These are phyloP conservation scores for Platysteira castanea DNA, from an alignment of 2,113 vertebrate genomes.

Conservation along the genomic window DNA sequence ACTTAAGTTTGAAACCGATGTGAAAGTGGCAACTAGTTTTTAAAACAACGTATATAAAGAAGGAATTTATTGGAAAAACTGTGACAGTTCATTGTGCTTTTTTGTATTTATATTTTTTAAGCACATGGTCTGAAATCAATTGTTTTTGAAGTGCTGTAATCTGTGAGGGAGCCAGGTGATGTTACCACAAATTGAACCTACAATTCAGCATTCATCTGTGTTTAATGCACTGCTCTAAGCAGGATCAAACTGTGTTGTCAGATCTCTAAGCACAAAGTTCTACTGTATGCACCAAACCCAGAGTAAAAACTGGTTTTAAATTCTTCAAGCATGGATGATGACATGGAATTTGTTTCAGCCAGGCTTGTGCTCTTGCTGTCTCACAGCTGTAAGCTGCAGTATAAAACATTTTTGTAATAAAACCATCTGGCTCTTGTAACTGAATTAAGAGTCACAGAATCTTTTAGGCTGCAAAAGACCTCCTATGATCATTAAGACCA, in stretches of 20 bases:
- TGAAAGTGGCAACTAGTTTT: neutral
- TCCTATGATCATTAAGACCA: neutral
- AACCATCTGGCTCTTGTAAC: neutral
- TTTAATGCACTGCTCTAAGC: neutral
- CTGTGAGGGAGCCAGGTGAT: neutral
- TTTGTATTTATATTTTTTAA: neutral
- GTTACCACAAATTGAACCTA: neutral
- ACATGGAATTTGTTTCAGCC: neutral
- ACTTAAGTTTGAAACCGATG: neutral
- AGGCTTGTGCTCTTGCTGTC: neutral
- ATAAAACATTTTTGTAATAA: neutral
- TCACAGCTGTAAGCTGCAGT: neutral
- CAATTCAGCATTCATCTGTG: neutral
- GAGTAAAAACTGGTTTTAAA: neutral
- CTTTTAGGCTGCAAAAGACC: neutral
- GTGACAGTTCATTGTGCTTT: neutral
- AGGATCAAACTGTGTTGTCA: neutral
- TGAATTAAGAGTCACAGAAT: neutral
- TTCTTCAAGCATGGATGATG: neutral
- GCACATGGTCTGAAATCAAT: neutral
- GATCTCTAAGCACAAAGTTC: neutral
- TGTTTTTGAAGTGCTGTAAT: neutral
- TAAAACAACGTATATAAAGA: neutral
- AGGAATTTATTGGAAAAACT: neutral
- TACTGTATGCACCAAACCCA: neutral